Evolutionary conservation across 2,888 invertebrate genomes (phyloP), one percentile per base, ranked within the genome.

Genomic region (Microctonus brassicae): DNA sequence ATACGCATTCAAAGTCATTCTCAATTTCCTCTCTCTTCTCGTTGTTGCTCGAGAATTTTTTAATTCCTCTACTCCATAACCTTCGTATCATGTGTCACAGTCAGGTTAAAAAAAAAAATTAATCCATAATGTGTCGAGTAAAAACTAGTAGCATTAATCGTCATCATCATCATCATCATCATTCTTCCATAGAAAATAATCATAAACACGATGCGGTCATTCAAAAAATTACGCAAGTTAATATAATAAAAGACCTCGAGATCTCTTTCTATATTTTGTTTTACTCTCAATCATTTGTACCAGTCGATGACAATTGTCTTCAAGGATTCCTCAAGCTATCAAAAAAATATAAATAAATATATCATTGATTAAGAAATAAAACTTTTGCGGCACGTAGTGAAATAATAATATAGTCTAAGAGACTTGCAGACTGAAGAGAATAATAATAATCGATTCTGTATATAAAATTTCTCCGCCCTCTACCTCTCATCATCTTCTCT

Each of bases 181-280:
- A n/a, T n/a, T n/a, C n/a, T 34, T 58, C 17, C 24, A 63, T 20
- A 39, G 61, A 20, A 11, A n/a, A n/a, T n/a, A 47, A 63, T 47
- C n/a, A n/a, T 24, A 29, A 63, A 57, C 53, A 47, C 58, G 64
- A 58, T 22, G 17, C n/a, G 22, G 26, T 34, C 53, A 57, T 61
- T 73, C 69, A 61, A 73, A 34, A 73, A 69, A 64, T 64, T 64
- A 64, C 52, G 39, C 55, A 42, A 65, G 29, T 55, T 63, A 42
- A 65, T 61, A 72, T 69, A n/a, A n/a, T n/a, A n/a, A 62, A 17
- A 39, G 33, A 58, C 34, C 58, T 34, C 34, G 62, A 47, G 20
- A 36, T 20, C 62, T 39, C 53, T 0, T 26, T 39, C 22, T 29
- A 72, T 36, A n/a, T n/a, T n/a, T n/a, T n/a, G n/a, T n/a, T 33